Evolutionary conservation across 2,797 vertebrate genomes (phyloP).

Genomic region (Macropodus opercularis): DNA sequence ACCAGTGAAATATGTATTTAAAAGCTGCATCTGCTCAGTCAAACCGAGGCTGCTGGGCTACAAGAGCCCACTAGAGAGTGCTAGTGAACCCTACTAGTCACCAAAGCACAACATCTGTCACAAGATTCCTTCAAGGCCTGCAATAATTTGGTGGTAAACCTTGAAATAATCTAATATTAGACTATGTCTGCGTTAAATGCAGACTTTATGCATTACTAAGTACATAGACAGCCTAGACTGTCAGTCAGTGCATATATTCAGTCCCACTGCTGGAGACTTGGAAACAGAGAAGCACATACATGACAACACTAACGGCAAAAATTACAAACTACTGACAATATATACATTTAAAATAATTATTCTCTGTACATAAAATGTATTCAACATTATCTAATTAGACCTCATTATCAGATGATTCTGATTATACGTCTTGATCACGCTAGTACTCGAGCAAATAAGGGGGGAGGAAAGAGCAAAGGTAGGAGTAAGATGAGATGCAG

Average conservation of each 20-base stretch:
- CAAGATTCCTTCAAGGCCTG: conserved; percentile 55
- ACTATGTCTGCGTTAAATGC: conserved; percentile 46
- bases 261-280: conserved; percentile 58
- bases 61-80: conserved; percentile 43
- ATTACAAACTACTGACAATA: conserved; percentile 64
- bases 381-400: conserved; percentile 44
- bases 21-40: conserved; percentile 44
- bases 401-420: conserved; percentile 35
- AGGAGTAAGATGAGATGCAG: conserved; percentile 15
- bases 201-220: conserved; percentile 52
- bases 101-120: conserved; percentile 32
- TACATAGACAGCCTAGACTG: conserved; percentile 50
- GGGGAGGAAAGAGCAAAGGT: neutral
- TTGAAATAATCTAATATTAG: conserved; percentile 22
- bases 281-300: conserved; percentile 51
- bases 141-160: conserved; percentile 44
- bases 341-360: conserved; percentile 74
- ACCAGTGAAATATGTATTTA: conserved; percentile 36
- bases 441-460: conserved; percentile 37
- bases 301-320: conserved; percentile 51
- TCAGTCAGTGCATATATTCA: conserved; percentile 74
- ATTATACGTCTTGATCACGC: conserved; percentile 47
- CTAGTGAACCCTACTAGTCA: conserved; percentile 34
- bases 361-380: conserved; percentile 76
- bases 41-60: conserved; percentile 14